Percentiles rank a stretch among this genome's conserved stretches.
Conservation (phyloP, 2,113 vertebrate genomes). For the Periophthalmodon schlosseri region DNA sequence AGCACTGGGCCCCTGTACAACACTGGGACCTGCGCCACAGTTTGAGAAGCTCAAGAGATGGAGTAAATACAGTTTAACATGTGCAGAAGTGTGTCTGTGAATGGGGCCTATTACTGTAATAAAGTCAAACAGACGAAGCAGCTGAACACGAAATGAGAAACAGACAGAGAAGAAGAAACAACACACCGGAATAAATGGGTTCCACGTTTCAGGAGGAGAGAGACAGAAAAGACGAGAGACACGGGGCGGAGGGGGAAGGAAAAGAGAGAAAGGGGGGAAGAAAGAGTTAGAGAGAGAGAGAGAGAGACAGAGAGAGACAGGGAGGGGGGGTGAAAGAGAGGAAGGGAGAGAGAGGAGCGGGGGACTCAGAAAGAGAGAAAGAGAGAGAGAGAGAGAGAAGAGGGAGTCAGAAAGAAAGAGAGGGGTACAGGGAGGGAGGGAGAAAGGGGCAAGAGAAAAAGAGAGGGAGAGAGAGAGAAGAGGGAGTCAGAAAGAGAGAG, state of each 20-base stretch:
- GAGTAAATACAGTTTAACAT: neutral
- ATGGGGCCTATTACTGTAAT: neutral
- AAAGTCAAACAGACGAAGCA: conserved; percentile 37
- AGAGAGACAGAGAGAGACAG: neutral
- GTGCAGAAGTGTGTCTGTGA: neutral
- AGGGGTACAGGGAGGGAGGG: too few relatives aligned
- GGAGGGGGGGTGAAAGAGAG: neutral
- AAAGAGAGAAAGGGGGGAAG: too few relatives aligned
- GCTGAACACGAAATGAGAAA: conserved; percentile 61
- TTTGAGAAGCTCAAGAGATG: too few relatives aligned
- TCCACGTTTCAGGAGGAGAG: conserved; percentile 30
- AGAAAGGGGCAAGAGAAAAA: too few relatives aligned
- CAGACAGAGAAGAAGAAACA: conserved; percentile 48
- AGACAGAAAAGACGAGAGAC: neutral
- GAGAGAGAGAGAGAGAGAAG: neutral
- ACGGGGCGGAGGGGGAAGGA: too few relatives aligned
- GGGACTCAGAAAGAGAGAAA: too few relatives aligned
- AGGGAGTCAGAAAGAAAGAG: neutral
- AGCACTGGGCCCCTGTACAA: too few relatives aligned
- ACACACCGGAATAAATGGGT: conserved; percentile 51
- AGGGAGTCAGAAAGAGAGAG: neutral
- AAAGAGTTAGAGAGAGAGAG: too few relatives aligned
- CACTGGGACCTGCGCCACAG: too few relatives aligned
- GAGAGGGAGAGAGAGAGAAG: neutral
- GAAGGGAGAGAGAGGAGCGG: neutral